Base-by-base conservation (phyloP, 1,140 invertebrate genomes). In the Teleopsis dalmanni region DNA sequence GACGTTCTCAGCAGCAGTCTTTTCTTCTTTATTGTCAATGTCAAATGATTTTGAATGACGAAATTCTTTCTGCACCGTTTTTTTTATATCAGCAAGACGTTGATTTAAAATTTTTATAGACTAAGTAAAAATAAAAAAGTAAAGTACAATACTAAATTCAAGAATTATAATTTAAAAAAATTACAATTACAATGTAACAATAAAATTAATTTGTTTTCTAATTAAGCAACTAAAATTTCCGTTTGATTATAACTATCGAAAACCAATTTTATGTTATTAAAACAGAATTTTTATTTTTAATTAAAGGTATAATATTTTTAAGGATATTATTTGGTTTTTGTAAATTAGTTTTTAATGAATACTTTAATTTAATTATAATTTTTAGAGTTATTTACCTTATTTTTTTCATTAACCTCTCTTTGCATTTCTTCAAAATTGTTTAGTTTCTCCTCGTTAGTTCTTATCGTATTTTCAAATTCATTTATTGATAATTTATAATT, bases 81-180 rank as follows among this genome's bases (percentile, higher is more conserved):
- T 93, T 64, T 92, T 91, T 76, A 95, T 83, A 65, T 95, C 91
- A 4, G 80, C 77, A 60, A 94, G 72, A 49, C 88, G 79, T 70
- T 93, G 86, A 60, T 93, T 87, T 51, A 93, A 78, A 31, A 87
- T 82, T 74, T 91, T 89, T 55, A 94, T 85, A 71, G 83, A 85
- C 90, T 93, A 29, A 2, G 13, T 1, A 29, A 3, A 9, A 26
- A 19, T 21, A 36, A 2, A 36, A 42, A 36, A 42, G 34, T 13
- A 23, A 40, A 35, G 7, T 19, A 19, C 7, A 14, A 6, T 31
- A 0, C 19, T 38, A 14, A 18, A 18, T n/a, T 16, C 19, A 11
- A 34, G 11, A 8, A 14, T 38, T n/a, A n/a, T n/a, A n/a, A n/a
- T n/a, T n/a, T n/a, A n/a, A n/a, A n/a, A n/a, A n/a, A n/a, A n/a